These are phyloP conservation scores for Prorops nasuta DNA, from an alignment of 1,140 invertebrate species.

Conservation along the genomic window DNA sequence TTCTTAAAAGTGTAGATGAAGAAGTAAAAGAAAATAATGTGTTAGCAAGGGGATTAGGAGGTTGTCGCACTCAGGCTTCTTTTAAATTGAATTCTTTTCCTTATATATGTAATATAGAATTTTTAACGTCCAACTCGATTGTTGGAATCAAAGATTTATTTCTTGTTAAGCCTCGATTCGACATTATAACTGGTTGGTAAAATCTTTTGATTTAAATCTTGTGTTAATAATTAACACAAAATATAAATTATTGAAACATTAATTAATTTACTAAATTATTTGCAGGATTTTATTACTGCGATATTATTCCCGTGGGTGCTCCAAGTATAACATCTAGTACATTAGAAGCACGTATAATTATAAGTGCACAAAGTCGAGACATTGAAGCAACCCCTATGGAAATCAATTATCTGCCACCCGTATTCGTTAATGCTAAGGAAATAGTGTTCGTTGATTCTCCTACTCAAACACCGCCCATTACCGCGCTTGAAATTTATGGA, in stretches of 20 bases:
- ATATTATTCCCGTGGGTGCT: constrained; percentile 48
- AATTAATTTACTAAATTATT: constrained; percentile 4
- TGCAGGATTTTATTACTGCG: constrained; percentile 53
- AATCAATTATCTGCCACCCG: constrained; percentile 46
- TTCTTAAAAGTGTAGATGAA: constrained; percentile 49
- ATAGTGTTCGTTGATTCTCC: constrained; percentile 39
- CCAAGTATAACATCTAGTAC: constrained; percentile 44
- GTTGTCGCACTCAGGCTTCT: constrained; percentile 45
- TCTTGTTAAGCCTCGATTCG: constrained; percentile 51
- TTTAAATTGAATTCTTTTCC: constrained; percentile 46
- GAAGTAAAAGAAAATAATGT: constrained; percentile 52
- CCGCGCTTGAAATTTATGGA: constrained; percentile 44
- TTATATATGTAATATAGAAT: constrained; percentile 51
- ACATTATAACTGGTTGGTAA: constrained; percentile 50
- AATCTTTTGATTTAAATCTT: neutral
- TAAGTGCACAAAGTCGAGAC: constrained; percentile 47
- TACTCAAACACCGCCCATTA: constrained; percentile 32
- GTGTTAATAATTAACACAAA: neutral
- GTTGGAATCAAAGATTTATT: constrained; percentile 51
- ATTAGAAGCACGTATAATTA: constrained; percentile 39
- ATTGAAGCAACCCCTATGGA: constrained; percentile 45
- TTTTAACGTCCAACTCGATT: constrained; percentile 32
- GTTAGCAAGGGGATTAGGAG: constrained; percentile 47
- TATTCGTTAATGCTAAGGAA: constrained; percentile 46
- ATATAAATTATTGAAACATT: neutral